Base-by-base conservation (phyloP, 2,113 vertebrate genomes). In the Natator depressus region DNA sequence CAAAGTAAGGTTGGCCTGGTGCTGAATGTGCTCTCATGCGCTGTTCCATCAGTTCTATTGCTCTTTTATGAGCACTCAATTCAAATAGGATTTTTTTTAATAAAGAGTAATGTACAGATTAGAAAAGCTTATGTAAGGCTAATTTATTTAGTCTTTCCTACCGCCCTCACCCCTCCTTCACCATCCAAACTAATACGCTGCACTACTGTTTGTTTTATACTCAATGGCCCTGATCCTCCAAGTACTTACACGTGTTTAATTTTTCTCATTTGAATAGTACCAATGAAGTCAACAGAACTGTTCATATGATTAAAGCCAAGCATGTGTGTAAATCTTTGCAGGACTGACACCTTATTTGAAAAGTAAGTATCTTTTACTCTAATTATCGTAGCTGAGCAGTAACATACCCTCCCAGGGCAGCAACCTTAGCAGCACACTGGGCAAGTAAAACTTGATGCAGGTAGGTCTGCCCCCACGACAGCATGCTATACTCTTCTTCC, bases 191-290 rank as follows among this genome's bases (percentile, higher is more conserved):
- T 72, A 69, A 72, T 10, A 72, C 65, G 11, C 5, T 10, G 62
- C 16, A 92, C 95, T 94, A 94, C 95, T 93, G 92, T n/a, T 92
- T 79, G 78, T 82, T 89, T 93, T 91, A 92, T 87, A 22, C 46
- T 94, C 86, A 55, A 31, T n/a, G 84, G 83, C 93, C 80, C 75
- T 89, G 65, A 8, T 42, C 54, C 57, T 93, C 84, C 87, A 89
- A 93, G 57, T 42, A 1, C 79, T 90, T 95, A 78, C 54, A 87
- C 89, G 31, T 84, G 79, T 93, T 95, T 89, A 85, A 42, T 91
- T 90, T 93, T 57, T 89, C 79, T 91, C 82, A 95, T 84, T 89
- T 96, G 91, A 96, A 95, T 76, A 95, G 90, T 59, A 90, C 85
- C 17, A 0, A 65, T 72, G n/a, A 38, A 38, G 17, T 72, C 65